A percentile compares a stretch with the other conserved stretches of the same genome.
Evolutionary conservation across 2,113 vertebrate genomes (phyloP).

Genomic region (Hippocampus comes): DNA sequence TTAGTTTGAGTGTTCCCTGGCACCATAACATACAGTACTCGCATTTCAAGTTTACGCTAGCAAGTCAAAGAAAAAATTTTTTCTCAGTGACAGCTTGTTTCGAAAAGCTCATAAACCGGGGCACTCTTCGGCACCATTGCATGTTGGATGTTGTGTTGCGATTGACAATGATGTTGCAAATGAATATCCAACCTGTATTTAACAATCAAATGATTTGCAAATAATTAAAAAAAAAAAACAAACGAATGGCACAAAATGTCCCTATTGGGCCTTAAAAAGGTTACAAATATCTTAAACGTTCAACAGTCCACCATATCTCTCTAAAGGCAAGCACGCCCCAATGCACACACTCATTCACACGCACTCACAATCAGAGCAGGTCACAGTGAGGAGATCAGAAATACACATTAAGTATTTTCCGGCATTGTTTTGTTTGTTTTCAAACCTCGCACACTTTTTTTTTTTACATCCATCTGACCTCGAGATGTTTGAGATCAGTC

Average conservation of each 20-base stretch:
- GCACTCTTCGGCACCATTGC: too few species aligned
- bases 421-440: slow-evolving; percentile 27
- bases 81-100: too few species aligned
- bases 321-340: not conserved
- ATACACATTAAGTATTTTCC: slow-evolving; percentile 59
- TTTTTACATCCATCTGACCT: slow-evolving; percentile 37
- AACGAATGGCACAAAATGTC: not conserved
- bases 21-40: too few species aligned
- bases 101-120: too few species aligned
- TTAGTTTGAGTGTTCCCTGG: too few species aligned
- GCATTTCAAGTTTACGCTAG: too few species aligned
- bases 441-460: not conserved
- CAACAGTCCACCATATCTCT: not conserved
- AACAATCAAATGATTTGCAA: not conserved
- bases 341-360: slow-evolving; percentile 16
- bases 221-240: not conserved
- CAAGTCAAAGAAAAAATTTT: too few species aligned
- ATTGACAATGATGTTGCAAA: too few species aligned
- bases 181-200: too few species aligned
- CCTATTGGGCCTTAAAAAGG: not conserved
- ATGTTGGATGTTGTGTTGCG: too few species aligned
- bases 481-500: slow-evolving; percentile 48
- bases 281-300: not conserved
- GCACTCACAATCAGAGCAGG: slow-evolving; percentile 37
- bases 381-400: slow-evolving; percentile 73